Evolutionary conservation across 2,113 vertebrate species (phyloP), one percentile per base, ranked within the genome.

Genomic region (Gavia stellata): DNA sequence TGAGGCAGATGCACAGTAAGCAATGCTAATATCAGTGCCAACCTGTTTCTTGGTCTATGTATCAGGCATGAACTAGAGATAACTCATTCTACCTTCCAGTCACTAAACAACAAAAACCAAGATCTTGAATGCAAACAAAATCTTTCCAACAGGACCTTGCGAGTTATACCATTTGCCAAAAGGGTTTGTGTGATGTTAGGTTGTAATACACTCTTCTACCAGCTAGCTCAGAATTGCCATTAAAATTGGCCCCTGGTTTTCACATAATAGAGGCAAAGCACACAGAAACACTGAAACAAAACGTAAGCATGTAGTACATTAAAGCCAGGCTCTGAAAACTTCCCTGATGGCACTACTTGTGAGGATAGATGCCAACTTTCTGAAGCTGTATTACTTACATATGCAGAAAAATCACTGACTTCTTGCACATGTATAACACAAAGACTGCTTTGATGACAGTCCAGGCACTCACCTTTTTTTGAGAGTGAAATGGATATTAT

Each of bases 391-490:
- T 63, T 71, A 63, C 23, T 36, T 34, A 47, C 0, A 3, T 14
- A 45, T 8, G 38, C 33, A 79, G 47, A 50, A 88, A 88, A 92
- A 66, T 45, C 18, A 68, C 21, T 1, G 10, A 31, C 61, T 68
- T 81, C 29, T 50, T 67, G 23, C 0, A 2, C 5, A 36, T 0
- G 0, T 29, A 4, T 31, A 82, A 67, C 26, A 55, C 0, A 0
- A 84, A 62, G 26, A 67, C 16, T 75, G 20, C 62, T 78, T 6
- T 15, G 28, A 56, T 31, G 24, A 81, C 26, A 50, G 55, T 26
- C 38, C 66, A 24, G n/a, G 44, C 5, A 38, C 26, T 80, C 1
- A 1, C 5, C 61, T 77, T 45, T 53, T 18, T 74, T 44, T 34
- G 8, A 34, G 31, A 44, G 4, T 52, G 40, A 90, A 90, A 80